Conservation (phyloP, 2,888 invertebrate species). For the Drosophila sordidapex region DNA sequence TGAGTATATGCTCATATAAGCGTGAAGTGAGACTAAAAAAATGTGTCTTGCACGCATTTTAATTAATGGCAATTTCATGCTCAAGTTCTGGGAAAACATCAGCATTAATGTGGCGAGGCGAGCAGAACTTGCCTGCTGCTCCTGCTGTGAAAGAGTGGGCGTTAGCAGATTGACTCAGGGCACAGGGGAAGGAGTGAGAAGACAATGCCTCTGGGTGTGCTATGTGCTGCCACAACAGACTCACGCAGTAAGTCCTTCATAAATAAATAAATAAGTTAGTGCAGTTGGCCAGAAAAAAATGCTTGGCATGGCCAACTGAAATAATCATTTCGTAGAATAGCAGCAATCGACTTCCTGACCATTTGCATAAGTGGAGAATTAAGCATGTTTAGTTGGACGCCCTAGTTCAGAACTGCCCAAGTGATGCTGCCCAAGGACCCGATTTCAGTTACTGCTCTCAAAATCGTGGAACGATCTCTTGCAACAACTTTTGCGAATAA, state of each 20-base stretch:
- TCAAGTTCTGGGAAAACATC: background rate
- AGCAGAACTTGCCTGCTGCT: background rate
- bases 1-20: background rate
- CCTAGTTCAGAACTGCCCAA: background rate
- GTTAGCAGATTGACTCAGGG: background rate
- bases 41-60: conserved; percentile 3
- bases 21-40: conserved; percentile 2
- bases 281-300: conserved; percentile 23
- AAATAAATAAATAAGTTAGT: conserved; percentile 45
- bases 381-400: conserved; percentile 26
- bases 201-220: background rate
- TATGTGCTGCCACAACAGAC: conserved; percentile 1
- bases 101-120: background rate
- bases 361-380: conserved; percentile 21
- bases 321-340: background rate
- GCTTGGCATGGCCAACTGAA: background rate
- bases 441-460: background rate
- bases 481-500: background rate
- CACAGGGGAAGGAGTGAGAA: background rate
- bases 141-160: background rate
- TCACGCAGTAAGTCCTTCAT: conserved; percentile 40
- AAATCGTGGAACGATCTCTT: conserved; percentile 5
- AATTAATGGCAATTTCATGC: conserved; percentile 21
- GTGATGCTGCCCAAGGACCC: conserved; percentile 3
- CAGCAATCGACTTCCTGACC: background rate